phyloP scores from a whole-genome alignment of 2,797 vertebrate genomes.

The Brachyrhaphis roseni region DNA sequence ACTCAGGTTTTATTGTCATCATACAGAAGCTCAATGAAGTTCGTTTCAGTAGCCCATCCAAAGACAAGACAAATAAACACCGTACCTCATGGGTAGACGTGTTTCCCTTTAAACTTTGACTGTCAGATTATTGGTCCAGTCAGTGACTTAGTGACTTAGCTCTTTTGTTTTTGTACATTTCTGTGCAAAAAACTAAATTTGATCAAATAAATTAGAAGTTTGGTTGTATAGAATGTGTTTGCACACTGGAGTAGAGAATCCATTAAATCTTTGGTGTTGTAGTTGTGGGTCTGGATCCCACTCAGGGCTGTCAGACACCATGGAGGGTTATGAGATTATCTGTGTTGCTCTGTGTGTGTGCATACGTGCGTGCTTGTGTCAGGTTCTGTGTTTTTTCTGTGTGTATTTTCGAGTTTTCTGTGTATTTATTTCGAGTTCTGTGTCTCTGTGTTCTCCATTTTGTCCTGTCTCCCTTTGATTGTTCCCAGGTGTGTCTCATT shows the following conservation, averaged over 20 bases:
- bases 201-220: neutral
- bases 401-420: too few relatives aligned
- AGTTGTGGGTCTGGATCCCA: neutral
- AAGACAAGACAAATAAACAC: too few relatives aligned
- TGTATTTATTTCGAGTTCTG: too few relatives aligned
- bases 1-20: too few relatives aligned
- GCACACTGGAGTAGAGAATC: neutral
- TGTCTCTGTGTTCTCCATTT: too few relatives aligned
- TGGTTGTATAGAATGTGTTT: neutral
- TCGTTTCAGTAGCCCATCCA: too few relatives aligned
- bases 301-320: neutral
- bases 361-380: rapidly evolving
- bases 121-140: neutral
- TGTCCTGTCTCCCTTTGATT: too few relatives aligned
- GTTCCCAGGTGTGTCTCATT: too few relatives aligned
- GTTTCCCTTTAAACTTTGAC: neutral
- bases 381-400: too few relatives aligned
- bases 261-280: neutral
- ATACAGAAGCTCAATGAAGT: too few relatives aligned
- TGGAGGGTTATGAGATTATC: neutral
- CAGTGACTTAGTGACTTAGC: neutral
- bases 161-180: neutral
- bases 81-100: neutral
- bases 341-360: neutral
- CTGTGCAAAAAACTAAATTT: neutral